Conservation (phyloP, 2,113 vertebrate genomes). For the Columba janthina region DNA sequence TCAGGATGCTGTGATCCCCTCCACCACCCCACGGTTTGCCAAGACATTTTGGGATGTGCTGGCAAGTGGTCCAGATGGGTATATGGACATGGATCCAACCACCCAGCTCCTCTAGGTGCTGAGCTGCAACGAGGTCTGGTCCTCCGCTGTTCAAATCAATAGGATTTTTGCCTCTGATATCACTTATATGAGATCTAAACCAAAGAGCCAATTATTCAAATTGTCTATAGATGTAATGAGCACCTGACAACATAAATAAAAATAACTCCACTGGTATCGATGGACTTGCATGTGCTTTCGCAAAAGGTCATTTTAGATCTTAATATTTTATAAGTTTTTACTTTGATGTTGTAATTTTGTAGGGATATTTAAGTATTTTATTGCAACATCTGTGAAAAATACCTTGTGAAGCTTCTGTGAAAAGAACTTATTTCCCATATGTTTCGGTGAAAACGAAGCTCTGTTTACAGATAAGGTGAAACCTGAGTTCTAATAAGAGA, state of each 20-base stretch:
- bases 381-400: not conserved
- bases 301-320: constrained; percentile 20
- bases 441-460: not conserved
- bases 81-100: not conserved
- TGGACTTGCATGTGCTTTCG: not conserved
- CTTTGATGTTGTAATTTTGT: constrained; percentile 1
- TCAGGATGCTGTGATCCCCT: not conserved
- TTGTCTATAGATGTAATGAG: not conserved
- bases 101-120: not conserved
- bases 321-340: constrained; percentile 29
- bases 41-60: not conserved
- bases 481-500: constrained; percentile 34
- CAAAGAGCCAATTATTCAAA: not conserved
- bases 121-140: not conserved
- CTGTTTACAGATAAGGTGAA: not conserved
- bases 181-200: not conserved
- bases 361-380: constrained; percentile 16
- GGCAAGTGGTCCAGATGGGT: not conserved
- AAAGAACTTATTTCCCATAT: not conserved
- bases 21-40: rapidly evolving
- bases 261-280: not conserved
- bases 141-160: rapidly evolving
- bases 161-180: not conserved
- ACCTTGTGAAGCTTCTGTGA: not conserved
- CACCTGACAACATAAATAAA: not conserved